These are phyloP conservation scores for Monochamus saltuarius DNA, from an alignment of 1,140 invertebrate species.

Conservation along the genomic window DNA sequence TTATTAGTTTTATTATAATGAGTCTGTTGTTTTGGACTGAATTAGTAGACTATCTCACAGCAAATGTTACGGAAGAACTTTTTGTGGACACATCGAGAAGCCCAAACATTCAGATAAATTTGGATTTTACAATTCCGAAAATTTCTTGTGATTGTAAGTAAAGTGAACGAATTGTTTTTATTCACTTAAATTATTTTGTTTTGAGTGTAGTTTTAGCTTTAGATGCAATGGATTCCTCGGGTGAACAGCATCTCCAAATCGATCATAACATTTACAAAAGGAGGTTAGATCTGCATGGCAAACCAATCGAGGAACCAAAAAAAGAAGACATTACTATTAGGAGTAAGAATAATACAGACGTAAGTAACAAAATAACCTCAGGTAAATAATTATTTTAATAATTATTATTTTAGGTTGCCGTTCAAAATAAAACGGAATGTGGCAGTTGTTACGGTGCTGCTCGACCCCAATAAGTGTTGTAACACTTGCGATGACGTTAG, in stretches of 20 bases:
- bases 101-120: constrained; percentile 90
- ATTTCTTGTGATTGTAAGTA: constrained; percentile 93
- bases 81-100: constrained; percentile 95
- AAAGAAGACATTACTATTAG: constrained; percentile 64
- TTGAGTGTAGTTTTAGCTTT: constrained; percentile 89
- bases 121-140: constrained; percentile 85
- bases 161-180: too few relatives aligned
- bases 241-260: constrained; percentile 94
- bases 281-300: constrained; percentile 78
- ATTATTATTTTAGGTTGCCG: constrained; percentile 50
- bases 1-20: constrained; percentile 84
- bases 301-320: constrained; percentile 80
- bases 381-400: background rate
- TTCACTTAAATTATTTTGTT: too few relatives aligned
- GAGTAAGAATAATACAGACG: constrained; percentile 34
- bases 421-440: constrained; percentile 52
- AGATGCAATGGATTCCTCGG: constrained; percentile 98
- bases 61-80: constrained; percentile 86
- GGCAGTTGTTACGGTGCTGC: constrained; percentile 55
- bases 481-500: constrained; percentile 96
- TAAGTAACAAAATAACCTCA: background rate
- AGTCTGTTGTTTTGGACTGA: constrained; percentile 81
- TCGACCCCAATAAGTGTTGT: constrained; percentile 71
- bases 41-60: constrained; percentile 81
- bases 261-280: constrained; percentile 94